Evolutionary conservation across 2,888 invertebrate genomes (phyloP), one percentile per base, ranked within the genome.

Genomic region (Drosophila ezoana): DNA sequence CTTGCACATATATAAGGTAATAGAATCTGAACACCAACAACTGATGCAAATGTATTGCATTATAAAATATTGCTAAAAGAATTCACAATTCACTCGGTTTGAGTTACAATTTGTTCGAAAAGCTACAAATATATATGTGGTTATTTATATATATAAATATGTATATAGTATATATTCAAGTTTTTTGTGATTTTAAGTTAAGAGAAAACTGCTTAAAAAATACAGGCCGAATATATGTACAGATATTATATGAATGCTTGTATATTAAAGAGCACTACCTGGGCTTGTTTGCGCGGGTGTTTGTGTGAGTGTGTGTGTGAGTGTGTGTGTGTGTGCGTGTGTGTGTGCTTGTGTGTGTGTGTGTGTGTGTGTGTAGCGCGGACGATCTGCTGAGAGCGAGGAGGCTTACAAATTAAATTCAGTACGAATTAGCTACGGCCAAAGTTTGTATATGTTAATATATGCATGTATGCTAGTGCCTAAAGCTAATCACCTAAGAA

Each of bases 381-480:
- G 20, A 28, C 48, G 43, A 48, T 52, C 32, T 56, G 41, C 51
- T 59, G 57, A 18, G 35, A 35, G 43, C 32, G 43, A 20, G 40
- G 5, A 20, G 43, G 61, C 86, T 82, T 82, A 88, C 47, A 85
- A 79, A 72, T 67, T 65, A 69, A 72, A 63, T 85, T 87, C 88
- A 82, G 88, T 87, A 72, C 75, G 49, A 79, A 79, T 67, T 61
- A 81, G 72, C 86, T 81, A 82, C 53, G 72, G 67, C 79, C 70
- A 75, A 85, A 78, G 33, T 48, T 44, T 41, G 37, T 45, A 53
- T 58, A 54, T 58, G 28, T 54, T 52, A 49, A 45, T 66, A 58
- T 64, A 37, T 59, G 33, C 45, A 47, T 57, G 58, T 64, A 61
- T 45, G 43, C 35, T 23, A 32, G 37, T 59, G 48, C 58, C 51